Percentiles rank a stretch among this genome's conserved stretches.
phyloP scores from a whole-genome alignment of 2,797 vertebrate species.

The Sebastes aleutianus region DNA sequence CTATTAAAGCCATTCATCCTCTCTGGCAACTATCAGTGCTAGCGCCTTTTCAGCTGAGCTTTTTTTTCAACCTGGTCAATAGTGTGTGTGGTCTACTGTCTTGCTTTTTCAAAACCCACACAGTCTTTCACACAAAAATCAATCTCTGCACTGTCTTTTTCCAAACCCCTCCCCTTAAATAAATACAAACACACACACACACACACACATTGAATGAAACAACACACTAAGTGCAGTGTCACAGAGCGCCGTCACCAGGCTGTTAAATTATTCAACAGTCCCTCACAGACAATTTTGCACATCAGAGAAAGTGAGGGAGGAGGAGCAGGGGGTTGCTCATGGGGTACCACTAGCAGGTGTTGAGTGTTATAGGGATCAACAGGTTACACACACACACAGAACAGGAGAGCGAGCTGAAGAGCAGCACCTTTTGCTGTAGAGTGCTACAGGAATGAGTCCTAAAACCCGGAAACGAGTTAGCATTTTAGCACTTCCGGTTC shows the following conservation, averaged over 20 bases:
- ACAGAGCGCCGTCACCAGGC: conserved; percentile 26
- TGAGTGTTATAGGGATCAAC: conserved; percentile 41
- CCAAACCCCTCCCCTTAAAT: conserved; percentile 16
- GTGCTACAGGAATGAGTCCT: too few relatives aligned
- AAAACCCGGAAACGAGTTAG: too few relatives aligned
- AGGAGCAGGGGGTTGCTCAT: conserved; percentile 5
- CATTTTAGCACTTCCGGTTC: too few relatives aligned
- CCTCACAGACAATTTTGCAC: conserved; percentile 64
- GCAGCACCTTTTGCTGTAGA: background rate
- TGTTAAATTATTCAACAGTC: conserved; percentile 64
- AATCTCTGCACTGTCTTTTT: conserved; percentile 19
- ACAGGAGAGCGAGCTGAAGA: background rate
- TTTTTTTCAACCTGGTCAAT: conserved; percentile 44
- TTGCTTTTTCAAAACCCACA: conserved; percentile 39
- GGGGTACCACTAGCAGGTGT: background rate
- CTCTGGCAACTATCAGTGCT: conserved; percentile 55
- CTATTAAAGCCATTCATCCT: conserved; percentile 73
- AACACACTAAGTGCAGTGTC: conserved; percentile 46
- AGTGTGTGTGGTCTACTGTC: conserved; percentile 51
- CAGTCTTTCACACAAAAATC: conserved; percentile 27
- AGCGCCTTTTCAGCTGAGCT: conserved; percentile 43
- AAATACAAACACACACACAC: conserved; percentile 2
- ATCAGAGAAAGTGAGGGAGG: conserved; percentile 53
- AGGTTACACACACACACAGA: conserved; percentile 19
- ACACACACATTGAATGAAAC: conserved; percentile 23